Evolutionary conservation across 2,797 vertebrate species (phyloP).

Genomic region (Loris lydekkerianus): DNA sequence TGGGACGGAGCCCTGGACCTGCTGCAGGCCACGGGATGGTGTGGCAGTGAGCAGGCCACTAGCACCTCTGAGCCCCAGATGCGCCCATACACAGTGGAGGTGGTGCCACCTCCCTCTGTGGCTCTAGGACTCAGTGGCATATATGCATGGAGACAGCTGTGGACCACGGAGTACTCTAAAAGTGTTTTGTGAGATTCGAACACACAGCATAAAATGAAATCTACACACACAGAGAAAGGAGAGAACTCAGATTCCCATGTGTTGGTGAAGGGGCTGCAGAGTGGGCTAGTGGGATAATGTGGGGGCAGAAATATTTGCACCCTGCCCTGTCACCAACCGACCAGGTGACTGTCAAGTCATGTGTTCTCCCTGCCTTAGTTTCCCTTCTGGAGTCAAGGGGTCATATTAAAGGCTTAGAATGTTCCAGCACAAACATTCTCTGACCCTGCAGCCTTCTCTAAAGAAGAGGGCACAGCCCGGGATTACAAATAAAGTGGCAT

Average conservation of each 20-base stretch:
- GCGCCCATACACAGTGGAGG: neutral
- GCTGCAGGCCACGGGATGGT: accelerated
- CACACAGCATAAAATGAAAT: neutral
- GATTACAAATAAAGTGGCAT: neutral
- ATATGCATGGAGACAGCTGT: neutral
- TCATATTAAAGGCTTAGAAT: neutral
- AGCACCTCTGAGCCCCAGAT: neutral
- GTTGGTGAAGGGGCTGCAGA: neutral
- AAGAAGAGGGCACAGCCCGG: neutral
- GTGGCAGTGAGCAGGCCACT: neutral
- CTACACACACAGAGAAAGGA: neutral
- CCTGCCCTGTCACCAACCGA: neutral
- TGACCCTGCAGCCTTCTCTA: neutral
- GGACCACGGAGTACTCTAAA: neutral
- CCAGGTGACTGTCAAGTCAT: neutral
- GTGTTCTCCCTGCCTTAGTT: neutral
- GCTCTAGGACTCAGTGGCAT: neutral
- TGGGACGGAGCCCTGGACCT: neutral
- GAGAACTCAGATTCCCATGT: neutral
- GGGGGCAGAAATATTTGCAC: neutral
- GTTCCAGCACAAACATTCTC: neutral
- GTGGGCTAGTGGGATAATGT: too few relatives aligned
- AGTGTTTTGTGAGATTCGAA: neutral
- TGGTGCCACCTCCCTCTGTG: neutral
- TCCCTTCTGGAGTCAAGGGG: neutral